phyloP scores from a whole-genome alignment of 2,888 invertebrate genomes.

The Aphrophora alni region DNA sequence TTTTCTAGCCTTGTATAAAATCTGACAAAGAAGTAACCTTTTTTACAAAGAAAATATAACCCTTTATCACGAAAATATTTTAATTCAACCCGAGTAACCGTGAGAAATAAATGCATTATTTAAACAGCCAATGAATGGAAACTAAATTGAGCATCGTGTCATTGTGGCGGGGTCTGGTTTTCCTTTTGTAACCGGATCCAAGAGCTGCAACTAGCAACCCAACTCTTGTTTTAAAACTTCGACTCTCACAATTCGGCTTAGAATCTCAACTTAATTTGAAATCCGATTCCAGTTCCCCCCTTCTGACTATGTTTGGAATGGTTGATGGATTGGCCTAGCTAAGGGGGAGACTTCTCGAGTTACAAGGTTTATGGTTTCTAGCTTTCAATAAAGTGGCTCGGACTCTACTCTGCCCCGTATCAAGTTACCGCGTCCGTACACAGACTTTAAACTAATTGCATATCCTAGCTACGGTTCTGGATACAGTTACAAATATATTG shows the following conservation, averaged over 20 bases:
- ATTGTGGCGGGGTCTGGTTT: not conserved
- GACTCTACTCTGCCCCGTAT: not conserved
- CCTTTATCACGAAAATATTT: too few relatives aligned
- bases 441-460: conserved; percentile 2
- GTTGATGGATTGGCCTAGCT: conserved; percentile 9
- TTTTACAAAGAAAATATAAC: too few relatives aligned
- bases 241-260: conserved; percentile 6
- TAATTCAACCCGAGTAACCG: too few relatives aligned
- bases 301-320: not conserved
- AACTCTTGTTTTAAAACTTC: not conserved
- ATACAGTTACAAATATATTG: not conserved
- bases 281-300: not conserved
- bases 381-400: not conserved
- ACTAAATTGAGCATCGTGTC: too few relatives aligned
- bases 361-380: conserved; percentile 9
- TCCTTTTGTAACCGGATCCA: not conserved
- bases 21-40: too few relatives aligned
- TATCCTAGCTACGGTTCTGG: not conserved
- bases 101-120: too few relatives aligned
- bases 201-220: not conserved
- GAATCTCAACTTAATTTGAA: conserved; percentile 2
- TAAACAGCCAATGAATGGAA: too few relatives aligned
- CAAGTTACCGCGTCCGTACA: not conserved
- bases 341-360: not conserved
- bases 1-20: too few relatives aligned